Percentiles rank a stretch among this genome's conserved stretches.
phyloP scores from a whole-genome alignment of 1,140 invertebrate genomes.

The Mylabris phalerata region DNA sequence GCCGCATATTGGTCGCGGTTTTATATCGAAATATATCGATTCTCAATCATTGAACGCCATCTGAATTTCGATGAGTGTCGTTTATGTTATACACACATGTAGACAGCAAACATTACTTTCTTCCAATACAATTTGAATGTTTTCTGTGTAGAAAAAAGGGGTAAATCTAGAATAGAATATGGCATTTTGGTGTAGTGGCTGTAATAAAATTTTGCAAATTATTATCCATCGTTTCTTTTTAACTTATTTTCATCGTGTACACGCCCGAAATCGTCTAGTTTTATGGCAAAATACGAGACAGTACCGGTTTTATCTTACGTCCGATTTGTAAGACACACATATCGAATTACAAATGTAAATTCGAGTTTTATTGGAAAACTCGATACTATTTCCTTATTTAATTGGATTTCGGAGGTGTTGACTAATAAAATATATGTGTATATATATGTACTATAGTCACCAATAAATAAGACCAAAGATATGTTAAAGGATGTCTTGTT shows the following conservation, averaged over 20 bases:
- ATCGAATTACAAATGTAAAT: slow-evolving; percentile 22
- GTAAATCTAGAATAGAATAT: no score
- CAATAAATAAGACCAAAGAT: slow-evolving; percentile 15
- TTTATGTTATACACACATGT: no score
- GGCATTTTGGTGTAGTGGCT: no score
- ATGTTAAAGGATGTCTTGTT: slow-evolving; percentile 19
- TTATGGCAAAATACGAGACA: slow-evolving; percentile 17
- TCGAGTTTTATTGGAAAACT: slow-evolving; percentile 17
- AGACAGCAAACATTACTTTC: no score
- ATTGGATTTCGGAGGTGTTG: slow-evolving; percentile 14
- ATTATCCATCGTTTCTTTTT: neutral
- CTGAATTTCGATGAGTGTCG: no score
- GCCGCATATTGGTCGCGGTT: no score
- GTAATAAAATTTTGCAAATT: no score
- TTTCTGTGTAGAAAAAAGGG: no score
- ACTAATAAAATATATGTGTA: slow-evolving; percentile 15
- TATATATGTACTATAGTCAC: slow-evolving; percentile 7
- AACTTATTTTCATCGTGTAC: neutral
- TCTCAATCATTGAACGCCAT: no score
- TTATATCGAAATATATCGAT: no score
- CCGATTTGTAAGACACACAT: slow-evolving; percentile 14
- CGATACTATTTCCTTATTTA: slow-evolving; percentile 16
- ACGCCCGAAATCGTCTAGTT: slow-evolving; percentile 12
- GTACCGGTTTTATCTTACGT: slow-evolving; percentile 6
- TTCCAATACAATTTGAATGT: no score